Percentiles rank a stretch among this genome's conserved stretches.
Evolutionary conservation across 2,888 invertebrate genomes (phyloP).

Genomic region (Macrophya alboannulata): DNA sequence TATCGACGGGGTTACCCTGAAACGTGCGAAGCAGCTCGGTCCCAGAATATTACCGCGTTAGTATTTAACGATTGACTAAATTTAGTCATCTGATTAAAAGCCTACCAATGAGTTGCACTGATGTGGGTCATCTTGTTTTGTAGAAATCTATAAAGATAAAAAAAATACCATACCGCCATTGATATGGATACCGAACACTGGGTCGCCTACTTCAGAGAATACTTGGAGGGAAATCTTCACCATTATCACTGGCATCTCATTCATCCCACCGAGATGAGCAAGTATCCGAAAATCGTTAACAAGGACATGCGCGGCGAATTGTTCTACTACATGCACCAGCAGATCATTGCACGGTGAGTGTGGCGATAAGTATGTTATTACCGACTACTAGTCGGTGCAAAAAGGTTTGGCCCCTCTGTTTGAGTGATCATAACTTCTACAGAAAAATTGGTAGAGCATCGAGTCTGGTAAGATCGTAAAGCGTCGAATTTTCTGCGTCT

Average conservation of each 20-base stretch:
- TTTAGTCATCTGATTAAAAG: background rate
- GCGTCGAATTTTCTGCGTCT: no score
- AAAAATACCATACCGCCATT: slow-evolving; percentile 88
- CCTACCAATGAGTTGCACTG: no score
- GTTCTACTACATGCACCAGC: slow-evolving; percentile 91
- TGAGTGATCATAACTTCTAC: no score
- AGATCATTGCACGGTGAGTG: slow-evolving; percentile 84
- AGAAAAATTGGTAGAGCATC: no score
- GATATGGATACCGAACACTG: slow-evolving; percentile 90
- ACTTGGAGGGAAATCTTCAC: slow-evolving; percentile 92
- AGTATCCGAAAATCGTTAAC: slow-evolving; percentile 82
- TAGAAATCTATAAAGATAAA: slow-evolving; percentile 88
- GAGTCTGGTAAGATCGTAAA: no score
- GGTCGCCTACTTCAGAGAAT: slow-evolving; percentile 92
- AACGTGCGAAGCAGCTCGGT: slow-evolving; percentile 84
- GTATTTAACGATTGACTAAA: background rate
- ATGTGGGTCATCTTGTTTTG: slow-evolving; percentile 53
- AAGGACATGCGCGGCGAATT: slow-evolving; percentile 91
- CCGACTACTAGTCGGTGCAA: no score
- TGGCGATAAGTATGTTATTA: no score
- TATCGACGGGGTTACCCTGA: slow-evolving; percentile 88
- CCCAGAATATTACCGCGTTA: background rate
- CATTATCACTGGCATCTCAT: slow-evolving; percentile 97
- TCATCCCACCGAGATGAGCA: slow-evolving; percentile 87
- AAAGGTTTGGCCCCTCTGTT: no score